Base-by-base conservation (phyloP, 2,888 invertebrate species). In the Pristionchus mayeri region DNA sequence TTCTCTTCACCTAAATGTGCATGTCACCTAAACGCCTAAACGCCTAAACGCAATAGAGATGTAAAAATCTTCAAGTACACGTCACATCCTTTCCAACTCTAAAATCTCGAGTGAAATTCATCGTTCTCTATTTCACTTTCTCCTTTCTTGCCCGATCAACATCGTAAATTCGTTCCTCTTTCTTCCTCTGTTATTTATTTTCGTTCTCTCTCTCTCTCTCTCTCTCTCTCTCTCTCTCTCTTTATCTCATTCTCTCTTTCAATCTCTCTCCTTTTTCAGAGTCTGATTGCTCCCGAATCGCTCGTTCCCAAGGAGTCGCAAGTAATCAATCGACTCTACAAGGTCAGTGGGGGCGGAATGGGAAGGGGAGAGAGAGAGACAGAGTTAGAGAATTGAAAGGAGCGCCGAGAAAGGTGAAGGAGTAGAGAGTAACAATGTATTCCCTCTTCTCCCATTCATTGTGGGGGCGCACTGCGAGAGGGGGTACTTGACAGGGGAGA, bases 251-350 rank as follows among this genome's bases (percentile, higher is more conserved):
- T 40, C 40, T 67, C 67, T 40, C 30, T 71, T n/a, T n/a, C 24
- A 16, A 18, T 71, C 24, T 71, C 24, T 16, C n/a, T 11, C 44
- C 24, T 24, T 24, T 37, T 44, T 80, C 87, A 90, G 75, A 86
- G 87, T 50, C 87, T 90, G 60, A 87, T 90, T 48, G 86, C 87
- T 80, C 84, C 88, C 18, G 86, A 85, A 27, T 87, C 87, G 44
- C 86, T 90, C 18, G 87, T 89, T 18, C 87, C 88, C 60, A 88
- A 88, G 84, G 89, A 90, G 71, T 88, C 90, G 21, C 86, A 87
- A 6, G 88, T 89, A 54, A 92, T 94, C 40, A 94, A 94, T 89
- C 93, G 92, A 87, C 89, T 94, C 82, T 93, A 94, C 93, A 91
- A 89, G 87, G 81, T 82, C 52, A 63, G 81, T 80, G 21, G 50